Percentiles rank a stretch among this genome's conserved stretches.
These are phyloP conservation scores for Bergia puertoricense DNA, from an alignment of 92 coral and sea anemone species.

Conservation along the genomic window DNA sequence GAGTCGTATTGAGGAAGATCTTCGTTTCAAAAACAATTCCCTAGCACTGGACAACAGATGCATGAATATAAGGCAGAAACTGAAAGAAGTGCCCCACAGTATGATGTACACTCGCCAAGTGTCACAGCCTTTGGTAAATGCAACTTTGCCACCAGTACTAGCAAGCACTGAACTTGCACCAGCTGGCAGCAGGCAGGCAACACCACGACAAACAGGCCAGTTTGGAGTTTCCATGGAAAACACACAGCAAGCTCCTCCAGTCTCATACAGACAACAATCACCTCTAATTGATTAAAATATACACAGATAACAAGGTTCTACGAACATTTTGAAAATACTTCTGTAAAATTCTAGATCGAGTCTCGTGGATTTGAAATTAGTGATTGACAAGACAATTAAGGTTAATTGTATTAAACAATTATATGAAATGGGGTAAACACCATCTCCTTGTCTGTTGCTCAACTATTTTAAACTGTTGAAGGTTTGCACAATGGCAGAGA, in stretches of 20 bases:
- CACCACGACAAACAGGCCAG: constrained; percentile 34
- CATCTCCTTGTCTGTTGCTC: too few species aligned
- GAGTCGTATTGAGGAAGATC: constrained; percentile 88
- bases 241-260: not conserved
- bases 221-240: constrained; percentile 32
- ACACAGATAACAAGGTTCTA: not conserved
- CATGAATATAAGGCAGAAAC: constrained; percentile 83
- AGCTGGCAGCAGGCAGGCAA: constrained; percentile 39
- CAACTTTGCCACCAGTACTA: constrained; percentile 50
- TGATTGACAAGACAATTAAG: too few species aligned
- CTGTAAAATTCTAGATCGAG: not conserved
- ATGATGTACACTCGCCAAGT: constrained; percentile 72
- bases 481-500: too few species aligned
- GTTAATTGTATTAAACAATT: too few species aligned
- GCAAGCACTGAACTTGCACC: constrained; percentile 53
- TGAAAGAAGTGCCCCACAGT: constrained; percentile 95
- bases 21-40: constrained; percentile 89
- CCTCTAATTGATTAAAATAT: constrained; percentile 50
- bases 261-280: constrained; percentile 37
- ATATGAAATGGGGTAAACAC: too few species aligned
- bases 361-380: too few species aligned
- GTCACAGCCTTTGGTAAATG: constrained; percentile 45
- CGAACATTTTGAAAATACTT: constrained; percentile 10
- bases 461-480: too few species aligned
- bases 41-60: constrained; percentile 95